Base-by-base conservation (phyloP, 1,140 invertebrate species). In the Euura saliciscinereae region DNA sequence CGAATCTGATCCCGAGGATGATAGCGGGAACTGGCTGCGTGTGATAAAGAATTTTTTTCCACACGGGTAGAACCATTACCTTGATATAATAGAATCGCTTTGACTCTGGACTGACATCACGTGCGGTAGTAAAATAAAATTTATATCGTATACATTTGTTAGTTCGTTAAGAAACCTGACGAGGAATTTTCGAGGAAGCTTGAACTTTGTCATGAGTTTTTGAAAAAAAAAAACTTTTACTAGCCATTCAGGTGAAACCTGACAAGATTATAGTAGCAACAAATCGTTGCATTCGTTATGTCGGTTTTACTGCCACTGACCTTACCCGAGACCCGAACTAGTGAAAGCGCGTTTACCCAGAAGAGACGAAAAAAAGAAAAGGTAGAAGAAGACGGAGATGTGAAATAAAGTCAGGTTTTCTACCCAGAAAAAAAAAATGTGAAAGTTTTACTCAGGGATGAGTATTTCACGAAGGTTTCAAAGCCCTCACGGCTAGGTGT, bases 61-160 rank as follows among this genome's bases (percentile, higher is more conserved):
- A 28, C 28, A 28, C 28, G 28, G 28, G 28, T 28, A 28, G 28
- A 28, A 59, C 10, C 51, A 59, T 59, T 11, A 59, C 51, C 51
- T 59, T 59, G 51, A 59, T 59, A 59, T n/a, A 59, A n/a, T 59
- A 59, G 3, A 59, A 59, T 59, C 51, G 51, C 51, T 59, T 59
- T 59, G 51, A 59, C 51, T 59, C 51, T 3, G 51, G 51, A 59
- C 51, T 59, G 51, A 59, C 51, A 59, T 59, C 51, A 59, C 51
- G 51, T 59, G 5, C 51, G 51, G 46, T 51, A 51, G 7, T 8
- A 59, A 59, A 59, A 59, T 11, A 59, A 59, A 59, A 59, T 11
- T 59, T 59, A n/a, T 59, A 59, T n/a, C 3, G 13, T n/a, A 59
- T 59, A n/a, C 51, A n/a, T 59, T 59, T n/a, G 51, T 59, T 28